These are phyloP conservation scores for Choristoneura rosaceana DNA, from an alignment of 2,888 invertebrate genomes.

Conservation along the genomic window DNA sequence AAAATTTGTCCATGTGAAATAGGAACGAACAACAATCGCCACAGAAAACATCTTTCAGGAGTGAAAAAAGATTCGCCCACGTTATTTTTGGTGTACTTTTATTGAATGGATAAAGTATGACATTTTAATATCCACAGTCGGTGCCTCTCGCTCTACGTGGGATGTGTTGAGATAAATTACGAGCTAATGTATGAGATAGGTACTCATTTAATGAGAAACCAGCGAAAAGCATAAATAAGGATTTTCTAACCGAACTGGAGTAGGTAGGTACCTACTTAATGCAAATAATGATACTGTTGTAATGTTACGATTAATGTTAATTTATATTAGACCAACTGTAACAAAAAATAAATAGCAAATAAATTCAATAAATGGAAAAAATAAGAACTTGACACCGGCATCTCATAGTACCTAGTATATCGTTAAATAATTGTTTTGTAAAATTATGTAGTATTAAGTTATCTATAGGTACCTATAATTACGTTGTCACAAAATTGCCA, in stretches of 20 bases:
- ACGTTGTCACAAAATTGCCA: no score
- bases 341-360: background rate
- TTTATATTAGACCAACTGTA: background rate
- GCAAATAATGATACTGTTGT: no score
- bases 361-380: background rate
- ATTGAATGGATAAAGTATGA: conserved; percentile 23
- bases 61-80: background rate
- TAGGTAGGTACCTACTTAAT: background rate
- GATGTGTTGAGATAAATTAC: conserved; percentile 17
- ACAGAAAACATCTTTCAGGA: background rate
- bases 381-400: no score
- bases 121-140: conserved; percentile 15
- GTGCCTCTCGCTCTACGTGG: conserved; percentile 4
- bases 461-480: no score
- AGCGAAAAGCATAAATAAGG: conserved; percentile 19
- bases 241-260: conserved; percentile 16
- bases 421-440: no score
- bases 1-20: no score
- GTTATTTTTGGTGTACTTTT: conserved; percentile 6
- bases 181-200: conserved; percentile 9
- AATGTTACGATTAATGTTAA: no score
- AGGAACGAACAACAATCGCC: background rate
- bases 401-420: no score
- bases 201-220: conserved; percentile 8
- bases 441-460: no score